Conservation (phyloP, 2,888 invertebrate genomes). For the Cephus pygmeus region DNA sequence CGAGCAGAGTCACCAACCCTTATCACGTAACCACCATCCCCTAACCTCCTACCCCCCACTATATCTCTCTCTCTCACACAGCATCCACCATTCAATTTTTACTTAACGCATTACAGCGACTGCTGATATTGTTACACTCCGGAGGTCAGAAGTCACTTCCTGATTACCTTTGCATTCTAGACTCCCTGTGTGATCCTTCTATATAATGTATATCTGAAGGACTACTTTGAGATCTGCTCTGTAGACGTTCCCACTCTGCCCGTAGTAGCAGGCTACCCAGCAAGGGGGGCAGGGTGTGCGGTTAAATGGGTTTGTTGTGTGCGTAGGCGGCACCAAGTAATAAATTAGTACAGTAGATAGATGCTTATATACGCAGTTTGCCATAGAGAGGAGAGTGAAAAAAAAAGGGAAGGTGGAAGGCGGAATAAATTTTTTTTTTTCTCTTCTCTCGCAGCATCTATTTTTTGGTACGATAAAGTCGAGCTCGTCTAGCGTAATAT, state of each 20-base stretch:
- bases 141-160: background rate
- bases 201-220: background rate
- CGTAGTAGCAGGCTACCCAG: background rate
- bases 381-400: background rate
- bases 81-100: background rate
- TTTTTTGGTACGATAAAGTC: background rate
- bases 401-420: background rate
- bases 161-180: background rate
- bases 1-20: background rate
- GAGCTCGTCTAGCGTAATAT: background rate
- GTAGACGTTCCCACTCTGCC: background rate
- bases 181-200: background rate
- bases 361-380: background rate
- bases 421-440: background rate
- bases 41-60: background rate
- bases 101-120: background rate
- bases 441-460: too few species aligned
- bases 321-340: background rate
- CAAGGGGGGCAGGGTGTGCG: background rate
- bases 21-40: background rate
- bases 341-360: background rate
- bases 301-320: background rate
- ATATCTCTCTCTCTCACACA: background rate
- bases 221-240: background rate
- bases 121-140: background rate